A percentile compares a stretch with the other conserved stretches of the same genome.
Evolutionary conservation across 2,888 invertebrate species (phyloP).

Genomic region (Xestia xanthographa): DNA sequence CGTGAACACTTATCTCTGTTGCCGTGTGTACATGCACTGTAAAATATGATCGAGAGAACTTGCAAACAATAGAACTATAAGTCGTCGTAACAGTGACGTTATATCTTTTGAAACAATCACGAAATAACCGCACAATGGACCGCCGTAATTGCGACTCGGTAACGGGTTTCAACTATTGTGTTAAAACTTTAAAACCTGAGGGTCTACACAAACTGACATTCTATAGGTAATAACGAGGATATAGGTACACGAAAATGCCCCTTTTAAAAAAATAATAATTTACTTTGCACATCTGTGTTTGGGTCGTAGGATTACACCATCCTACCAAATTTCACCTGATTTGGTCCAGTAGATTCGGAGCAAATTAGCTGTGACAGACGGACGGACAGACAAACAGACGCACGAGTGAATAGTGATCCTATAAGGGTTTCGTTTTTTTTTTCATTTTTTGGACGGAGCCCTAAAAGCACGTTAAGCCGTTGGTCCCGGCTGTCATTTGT

Average conservation of each 20-base stretch:
- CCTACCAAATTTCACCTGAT: no score
- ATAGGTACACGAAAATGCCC: not conserved
- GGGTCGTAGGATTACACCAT: no score
- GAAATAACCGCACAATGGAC: constrained; percentile 51
- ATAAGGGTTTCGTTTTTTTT: no score
- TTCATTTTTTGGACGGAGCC: no score
- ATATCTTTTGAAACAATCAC: constrained; percentile 66
- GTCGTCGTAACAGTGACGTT: constrained; percentile 54
- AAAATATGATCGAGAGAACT: constrained; percentile 68
- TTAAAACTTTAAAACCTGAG: constrained; percentile 26
- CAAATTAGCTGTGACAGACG: no score
- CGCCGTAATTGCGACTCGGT: constrained; percentile 53
- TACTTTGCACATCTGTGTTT: no score
- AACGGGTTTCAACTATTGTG: constrained; percentile 39
- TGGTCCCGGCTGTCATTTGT: no score
- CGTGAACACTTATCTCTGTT: not conserved
- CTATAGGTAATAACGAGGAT: not conserved
- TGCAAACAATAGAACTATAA: constrained; percentile 72
- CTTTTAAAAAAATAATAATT: no score
- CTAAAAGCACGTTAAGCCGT: no score
- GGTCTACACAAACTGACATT: not conserved
- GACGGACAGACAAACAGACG: no score
- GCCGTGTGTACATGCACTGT: constrained; percentile 39
- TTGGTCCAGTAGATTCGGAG: no score
- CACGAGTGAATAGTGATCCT: no score